Evolutionary conservation across 2,888 invertebrate genomes (phyloP).

Genomic region (Drosophila neonasuta): DNA sequence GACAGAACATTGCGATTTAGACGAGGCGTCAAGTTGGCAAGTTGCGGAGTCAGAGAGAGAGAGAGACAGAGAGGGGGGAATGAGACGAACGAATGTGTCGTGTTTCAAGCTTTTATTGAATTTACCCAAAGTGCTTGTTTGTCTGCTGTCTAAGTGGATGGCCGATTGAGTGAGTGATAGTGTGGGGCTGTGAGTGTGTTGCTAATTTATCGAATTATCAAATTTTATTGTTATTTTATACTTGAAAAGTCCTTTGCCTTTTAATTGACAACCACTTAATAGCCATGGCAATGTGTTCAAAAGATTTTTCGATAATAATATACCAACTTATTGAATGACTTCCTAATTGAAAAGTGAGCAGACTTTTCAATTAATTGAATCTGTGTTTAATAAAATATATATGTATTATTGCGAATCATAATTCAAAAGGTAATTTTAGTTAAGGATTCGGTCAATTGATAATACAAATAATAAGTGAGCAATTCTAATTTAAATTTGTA

Average conservation of each 20-base stretch:
- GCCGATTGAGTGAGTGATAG: slow-evolving; percentile 10
- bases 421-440: not conserved
- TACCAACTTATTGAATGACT: not conserved
- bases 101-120: slow-evolving; percentile 55
- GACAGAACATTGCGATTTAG: slow-evolving; percentile 25
- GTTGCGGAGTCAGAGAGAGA: not conserved
- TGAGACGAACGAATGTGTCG: slow-evolving; percentile 14
- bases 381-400: not conserved
- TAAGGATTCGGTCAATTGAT: not conserved
- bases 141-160: slow-evolving; percentile 50
- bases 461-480: not conserved
- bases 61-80: not conserved
- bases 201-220: slow-evolving; percentile 14
- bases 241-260: slow-evolving; percentile 21
- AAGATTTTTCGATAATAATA: not conserved
- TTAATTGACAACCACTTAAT: slow-evolving; percentile 44
- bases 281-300: slow-evolving; percentile 15
- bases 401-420: not conserved
- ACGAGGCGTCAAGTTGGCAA: slow-evolving; percentile 4
- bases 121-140: slow-evolving; percentile 57
- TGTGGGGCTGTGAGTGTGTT: not conserved
- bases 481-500: not conserved
- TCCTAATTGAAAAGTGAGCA: not conserved
- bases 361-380: not conserved
- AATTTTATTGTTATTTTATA: slow-evolving; percentile 28